phyloP scores from a whole-genome alignment of 2,797 vertebrate genomes.

The Poeciliopsis turneri region DNA sequence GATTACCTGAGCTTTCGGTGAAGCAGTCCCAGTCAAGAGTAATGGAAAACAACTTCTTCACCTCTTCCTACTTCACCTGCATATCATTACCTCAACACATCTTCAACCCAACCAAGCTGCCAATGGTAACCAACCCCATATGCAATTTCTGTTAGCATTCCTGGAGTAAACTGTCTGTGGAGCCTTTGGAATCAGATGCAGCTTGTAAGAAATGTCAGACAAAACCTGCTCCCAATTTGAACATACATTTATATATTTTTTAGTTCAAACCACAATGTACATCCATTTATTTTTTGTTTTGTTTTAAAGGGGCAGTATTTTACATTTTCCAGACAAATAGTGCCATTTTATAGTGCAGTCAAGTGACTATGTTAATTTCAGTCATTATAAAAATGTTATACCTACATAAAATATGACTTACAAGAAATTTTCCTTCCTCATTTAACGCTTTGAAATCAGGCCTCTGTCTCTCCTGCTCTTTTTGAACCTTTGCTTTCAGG shows the following conservation, averaged over 20 bases:
- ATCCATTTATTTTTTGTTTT: not conserved
- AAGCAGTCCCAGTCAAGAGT: not conserved
- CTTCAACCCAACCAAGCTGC: not conserved
- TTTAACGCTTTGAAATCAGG: no score
- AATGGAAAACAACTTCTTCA: not conserved
- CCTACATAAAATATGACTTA: no score
- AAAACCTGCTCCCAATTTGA: not conserved
- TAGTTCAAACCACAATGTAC: not conserved
- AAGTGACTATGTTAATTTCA: no score
- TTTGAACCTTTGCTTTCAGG: no score
- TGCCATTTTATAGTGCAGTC: no score
- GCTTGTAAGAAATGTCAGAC: not conserved
- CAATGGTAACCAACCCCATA: not conserved
- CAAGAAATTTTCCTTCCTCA: no score
- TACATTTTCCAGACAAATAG: no score
- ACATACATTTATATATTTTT: not conserved
- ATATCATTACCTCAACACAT: not conserved
- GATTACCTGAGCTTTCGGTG: not conserved
- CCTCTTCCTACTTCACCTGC: not conserved
- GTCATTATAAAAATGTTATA: no score
- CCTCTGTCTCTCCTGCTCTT: no score
- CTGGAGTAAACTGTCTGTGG: not conserved
- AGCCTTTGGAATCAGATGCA: not conserved
- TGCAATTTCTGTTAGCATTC: not conserved
- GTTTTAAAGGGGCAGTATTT: not conserved